These are phyloP conservation scores for Aphodius granarius DNA, from an alignment of 2,888 invertebrate species.

Conservation along the genomic window DNA sequence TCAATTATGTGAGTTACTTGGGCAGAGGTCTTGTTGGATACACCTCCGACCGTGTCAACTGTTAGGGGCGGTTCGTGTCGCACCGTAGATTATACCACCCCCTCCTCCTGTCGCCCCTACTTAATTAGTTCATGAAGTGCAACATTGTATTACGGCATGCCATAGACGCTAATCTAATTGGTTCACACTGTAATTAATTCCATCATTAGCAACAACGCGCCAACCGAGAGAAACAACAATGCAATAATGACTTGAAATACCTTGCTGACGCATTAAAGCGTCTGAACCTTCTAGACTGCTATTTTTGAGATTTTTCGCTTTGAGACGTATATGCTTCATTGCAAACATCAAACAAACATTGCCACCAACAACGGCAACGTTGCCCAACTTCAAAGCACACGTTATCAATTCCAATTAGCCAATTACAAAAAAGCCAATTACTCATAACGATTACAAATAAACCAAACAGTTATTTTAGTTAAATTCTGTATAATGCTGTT, in stretches of 20 bases:
- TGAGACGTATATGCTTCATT: no score
- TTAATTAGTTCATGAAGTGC: not conserved
- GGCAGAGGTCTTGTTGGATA: not conserved
- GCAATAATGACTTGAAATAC: not conserved
- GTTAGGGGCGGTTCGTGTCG: not conserved
- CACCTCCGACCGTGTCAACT: not conserved
- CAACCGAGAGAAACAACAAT: not conserved
- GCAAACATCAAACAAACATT: no score
- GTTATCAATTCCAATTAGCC: no score
- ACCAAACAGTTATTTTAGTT: no score
- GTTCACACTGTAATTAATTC: not conserved
- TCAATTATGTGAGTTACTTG: not conserved
- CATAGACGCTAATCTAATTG: conserved; percentile 5
- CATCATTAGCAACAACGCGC: not conserved
- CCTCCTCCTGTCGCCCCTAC: not conserved
- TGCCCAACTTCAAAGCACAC: no score
- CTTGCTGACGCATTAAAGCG: not conserved
- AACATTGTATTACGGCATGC: not conserved
- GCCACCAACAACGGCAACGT: no score
- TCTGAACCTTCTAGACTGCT: no score
- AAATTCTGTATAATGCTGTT: no score
- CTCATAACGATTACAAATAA: no score
- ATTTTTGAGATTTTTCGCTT: no score
- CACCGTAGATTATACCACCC: not conserved
- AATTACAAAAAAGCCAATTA: no score